Conservation (phyloP, 2,113 vertebrate genomes). For the Hyaena hyaena region DNA sequence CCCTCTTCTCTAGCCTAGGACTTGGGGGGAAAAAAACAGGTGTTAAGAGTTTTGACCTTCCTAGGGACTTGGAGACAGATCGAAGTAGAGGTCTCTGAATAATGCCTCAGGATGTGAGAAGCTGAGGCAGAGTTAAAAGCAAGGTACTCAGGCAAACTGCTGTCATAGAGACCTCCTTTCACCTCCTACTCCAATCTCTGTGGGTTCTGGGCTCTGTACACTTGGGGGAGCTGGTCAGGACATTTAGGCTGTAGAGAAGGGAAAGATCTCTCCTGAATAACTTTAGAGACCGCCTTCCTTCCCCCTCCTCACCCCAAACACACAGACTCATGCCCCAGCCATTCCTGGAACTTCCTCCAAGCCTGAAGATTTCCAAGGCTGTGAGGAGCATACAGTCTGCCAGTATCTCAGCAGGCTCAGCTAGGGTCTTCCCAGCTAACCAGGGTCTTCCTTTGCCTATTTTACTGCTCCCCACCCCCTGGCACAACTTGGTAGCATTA, state of each 20-base stretch:
- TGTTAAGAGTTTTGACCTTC: slow-evolving; percentile 77
- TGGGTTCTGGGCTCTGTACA: background rate
- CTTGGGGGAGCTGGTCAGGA: background rate
- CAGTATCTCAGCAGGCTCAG: background rate
- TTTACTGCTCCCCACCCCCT: background rate
- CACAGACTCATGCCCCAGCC: background rate
- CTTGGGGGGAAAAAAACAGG: slow-evolving; percentile 59
- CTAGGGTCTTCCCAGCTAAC: no score
- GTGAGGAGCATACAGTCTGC: background rate
- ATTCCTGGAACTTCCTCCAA: background rate
- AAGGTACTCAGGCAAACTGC: background rate
- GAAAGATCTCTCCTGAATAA: background rate
- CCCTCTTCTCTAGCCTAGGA: slow-evolving; percentile 28
- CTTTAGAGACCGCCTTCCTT: background rate
- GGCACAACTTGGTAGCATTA: background rate
- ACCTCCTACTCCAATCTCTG: background rate
- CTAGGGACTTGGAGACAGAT: slow-evolving; percentile 70
- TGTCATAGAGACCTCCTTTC: slow-evolving; percentile 16
- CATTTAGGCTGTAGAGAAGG: background rate
- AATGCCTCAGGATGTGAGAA: slow-evolving; percentile 60
- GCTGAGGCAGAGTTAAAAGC: slow-evolving; percentile 43
- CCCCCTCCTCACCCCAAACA: no score
- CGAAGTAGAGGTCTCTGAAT: background rate
- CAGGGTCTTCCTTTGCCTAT: background rate
- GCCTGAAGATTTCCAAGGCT: background rate